Evolutionary conservation across 2,113 vertebrate genomes (phyloP).

Genomic region (Propithecus coquereli): DNA sequence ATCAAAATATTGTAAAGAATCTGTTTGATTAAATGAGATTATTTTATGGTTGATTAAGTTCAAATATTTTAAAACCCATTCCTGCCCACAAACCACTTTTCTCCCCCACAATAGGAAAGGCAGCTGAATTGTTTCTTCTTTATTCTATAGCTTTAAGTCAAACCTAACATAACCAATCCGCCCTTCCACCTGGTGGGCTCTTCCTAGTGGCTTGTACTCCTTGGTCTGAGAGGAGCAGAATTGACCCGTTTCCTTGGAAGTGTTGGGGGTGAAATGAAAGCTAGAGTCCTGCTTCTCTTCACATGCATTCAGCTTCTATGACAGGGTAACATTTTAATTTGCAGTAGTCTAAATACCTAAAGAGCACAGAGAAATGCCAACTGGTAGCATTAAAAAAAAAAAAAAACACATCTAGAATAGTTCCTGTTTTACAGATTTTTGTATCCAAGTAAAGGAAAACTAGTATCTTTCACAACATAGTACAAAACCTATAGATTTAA

Average conservation of each 20-base stretch:
- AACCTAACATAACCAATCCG: not conserved
- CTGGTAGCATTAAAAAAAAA: not conserved
- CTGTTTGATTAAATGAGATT: not conserved
- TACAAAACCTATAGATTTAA: not conserved
- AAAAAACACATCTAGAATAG: not conserved
- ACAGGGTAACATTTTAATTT: not conserved
- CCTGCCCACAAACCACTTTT: not conserved
- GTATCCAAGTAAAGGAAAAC: slow-evolving; percentile 6
- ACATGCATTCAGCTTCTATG: not conserved
- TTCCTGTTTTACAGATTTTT: slow-evolving; percentile 8
- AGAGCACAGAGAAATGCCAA: not conserved
- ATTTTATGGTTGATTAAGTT: not conserved
- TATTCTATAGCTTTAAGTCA: not conserved
- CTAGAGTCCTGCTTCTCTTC: not conserved
- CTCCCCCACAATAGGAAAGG: not conserved
- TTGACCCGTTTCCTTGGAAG: not conserved
- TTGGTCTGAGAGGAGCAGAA: not conserved
- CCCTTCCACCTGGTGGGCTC: not conserved
- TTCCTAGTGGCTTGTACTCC: not conserved
- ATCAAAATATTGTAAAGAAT: not conserved
- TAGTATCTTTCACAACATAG: not conserved
- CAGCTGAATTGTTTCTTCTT: not conserved
- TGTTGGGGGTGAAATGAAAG: not conserved
- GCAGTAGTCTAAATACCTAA: not conserved
- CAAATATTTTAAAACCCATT: not conserved